Percentiles rank a stretch among this genome's conserved stretches.
These are phyloP conservation scores for Salvelinus namaycush DNA, from an alignment of 2,113 vertebrate genomes.

Conservation along the genomic window DNA sequence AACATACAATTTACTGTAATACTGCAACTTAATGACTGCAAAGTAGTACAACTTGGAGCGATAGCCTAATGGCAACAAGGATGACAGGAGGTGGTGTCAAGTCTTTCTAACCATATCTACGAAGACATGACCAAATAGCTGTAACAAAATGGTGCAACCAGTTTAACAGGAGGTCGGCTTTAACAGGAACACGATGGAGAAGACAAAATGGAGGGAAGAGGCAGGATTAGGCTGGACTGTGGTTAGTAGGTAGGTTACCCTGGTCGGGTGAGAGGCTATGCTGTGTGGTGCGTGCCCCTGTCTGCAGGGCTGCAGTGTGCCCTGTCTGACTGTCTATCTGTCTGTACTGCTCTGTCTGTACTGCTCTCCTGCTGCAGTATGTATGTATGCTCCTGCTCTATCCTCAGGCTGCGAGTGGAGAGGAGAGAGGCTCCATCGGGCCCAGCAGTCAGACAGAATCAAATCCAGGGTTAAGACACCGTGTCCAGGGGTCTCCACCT, in stretches of 20 bases:
- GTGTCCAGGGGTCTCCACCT: slow-evolving; percentile 60
- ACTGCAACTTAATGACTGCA: too few relatives aligned
- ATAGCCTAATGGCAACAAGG: too few relatives aligned
- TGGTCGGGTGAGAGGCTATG: slow-evolving; percentile 29
- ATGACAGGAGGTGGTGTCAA: too few relatives aligned
- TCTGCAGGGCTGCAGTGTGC: slow-evolving; percentile 40
- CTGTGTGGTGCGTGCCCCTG: slow-evolving; percentile 7
- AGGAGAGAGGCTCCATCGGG: slow-evolving; percentile 13
- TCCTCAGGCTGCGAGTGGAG: neutral
- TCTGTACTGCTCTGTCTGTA: slow-evolving; percentile 35
- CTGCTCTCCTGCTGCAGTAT: slow-evolving; percentile 46
- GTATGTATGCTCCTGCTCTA: neutral
- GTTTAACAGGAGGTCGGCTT: too few relatives aligned
- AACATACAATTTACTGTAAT: too few relatives aligned
- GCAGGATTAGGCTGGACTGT: slow-evolving; percentile 3
- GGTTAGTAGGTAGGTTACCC: slow-evolving; percentile 18
- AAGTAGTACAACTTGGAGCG: too few relatives aligned
- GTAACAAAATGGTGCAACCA: too few relatives aligned
- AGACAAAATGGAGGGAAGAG: slow-evolving; percentile 10
- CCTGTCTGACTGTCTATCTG: slow-evolving; percentile 13
- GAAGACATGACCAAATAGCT: too few relatives aligned
- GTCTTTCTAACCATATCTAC: too few relatives aligned
- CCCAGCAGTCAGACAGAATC: slow-evolving; percentile 66
- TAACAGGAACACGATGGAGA: slow-evolving; percentile 14
- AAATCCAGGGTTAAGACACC: slow-evolving; percentile 54